Percentiles rank a stretch among this genome's conserved stretches.
Evolutionary conservation across 2,113 vertebrate species (phyloP).

Genomic region (Bucco capensis): DNA sequence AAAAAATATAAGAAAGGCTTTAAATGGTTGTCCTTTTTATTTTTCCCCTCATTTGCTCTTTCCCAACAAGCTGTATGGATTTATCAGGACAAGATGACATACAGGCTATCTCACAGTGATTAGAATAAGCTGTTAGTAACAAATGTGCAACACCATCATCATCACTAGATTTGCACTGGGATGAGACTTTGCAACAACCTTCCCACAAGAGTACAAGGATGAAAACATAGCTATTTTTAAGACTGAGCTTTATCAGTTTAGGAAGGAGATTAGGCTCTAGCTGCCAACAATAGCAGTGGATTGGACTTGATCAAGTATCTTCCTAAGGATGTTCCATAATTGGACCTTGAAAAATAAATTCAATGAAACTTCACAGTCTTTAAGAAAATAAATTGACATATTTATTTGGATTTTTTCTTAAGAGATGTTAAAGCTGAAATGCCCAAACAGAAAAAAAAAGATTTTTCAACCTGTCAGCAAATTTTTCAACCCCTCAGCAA

Average conservation of each 20-base stretch:
- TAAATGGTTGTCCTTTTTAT: not conserved
- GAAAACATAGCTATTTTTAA: not conserved
- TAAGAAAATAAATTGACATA: not conserved
- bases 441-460: not conserved
- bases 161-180: not conserved
- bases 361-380: not conserved
- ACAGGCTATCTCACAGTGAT: not conserved
- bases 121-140: not conserved
- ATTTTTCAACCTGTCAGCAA: not conserved
- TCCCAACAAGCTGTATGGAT: not conserved
- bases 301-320: not conserved
- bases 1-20: not conserved
- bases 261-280: conserved; percentile 44
- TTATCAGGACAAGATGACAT: not conserved
- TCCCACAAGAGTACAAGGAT: not conserved
- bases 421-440: not conserved
- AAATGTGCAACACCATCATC: not conserved
- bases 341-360: not conserved
- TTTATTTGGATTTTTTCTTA: no score
- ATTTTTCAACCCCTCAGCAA: no score
- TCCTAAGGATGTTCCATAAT: not conserved
- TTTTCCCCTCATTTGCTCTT: not conserved
- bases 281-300: conserved; percentile 33
- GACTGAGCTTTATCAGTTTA: conserved; percentile 26
- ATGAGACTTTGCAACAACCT: conserved; percentile 14